These are phyloP conservation scores for Penaeus japonicus DNA, from an alignment of 1,140 invertebrate genomes.

Conservation along the genomic window DNA sequence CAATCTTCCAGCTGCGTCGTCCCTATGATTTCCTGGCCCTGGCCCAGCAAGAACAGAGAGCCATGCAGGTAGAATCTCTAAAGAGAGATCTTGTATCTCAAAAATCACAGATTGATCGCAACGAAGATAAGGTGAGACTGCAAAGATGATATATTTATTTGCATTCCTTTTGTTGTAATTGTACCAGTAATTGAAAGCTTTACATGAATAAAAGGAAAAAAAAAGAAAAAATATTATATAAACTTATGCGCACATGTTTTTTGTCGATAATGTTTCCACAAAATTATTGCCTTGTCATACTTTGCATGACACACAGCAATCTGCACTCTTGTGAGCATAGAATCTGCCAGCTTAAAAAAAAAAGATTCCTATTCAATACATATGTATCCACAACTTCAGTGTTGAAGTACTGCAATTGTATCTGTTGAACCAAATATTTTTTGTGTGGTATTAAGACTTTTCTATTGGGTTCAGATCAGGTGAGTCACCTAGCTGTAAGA, in stretches of 20 bases:
- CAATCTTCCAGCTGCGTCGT: conserved; percentile 78
- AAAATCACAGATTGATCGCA: conserved; percentile 65
- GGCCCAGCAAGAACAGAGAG: conserved; percentile 80
- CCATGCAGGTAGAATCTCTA: conserved; percentile 72
- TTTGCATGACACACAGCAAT: not conserved
- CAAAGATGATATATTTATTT: not conserved
- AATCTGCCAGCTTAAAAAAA: too few species aligned
- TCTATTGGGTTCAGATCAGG: too few species aligned
- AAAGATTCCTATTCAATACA: too few species aligned
- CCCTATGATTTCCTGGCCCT: conserved; percentile 83
- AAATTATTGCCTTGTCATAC: not conserved
- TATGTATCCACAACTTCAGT: too few species aligned
- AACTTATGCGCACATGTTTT: not conserved
- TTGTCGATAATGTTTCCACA: not conserved
- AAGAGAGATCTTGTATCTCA: conserved; percentile 73
- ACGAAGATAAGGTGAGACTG: conserved; percentile 58
- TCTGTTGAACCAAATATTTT: too few species aligned
- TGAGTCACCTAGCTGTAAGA: too few species aligned
- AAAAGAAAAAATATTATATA: not conserved
- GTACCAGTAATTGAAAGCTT: too few species aligned
- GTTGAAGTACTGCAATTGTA: too few species aligned
- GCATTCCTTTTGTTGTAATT: not conserved
- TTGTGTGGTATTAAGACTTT: too few species aligned
- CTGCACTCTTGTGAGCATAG: not conserved
- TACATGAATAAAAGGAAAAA: not conserved